Conservation (phyloP, 2,113 vertebrate genomes). For the Campylomormyrus numenius region DNA sequence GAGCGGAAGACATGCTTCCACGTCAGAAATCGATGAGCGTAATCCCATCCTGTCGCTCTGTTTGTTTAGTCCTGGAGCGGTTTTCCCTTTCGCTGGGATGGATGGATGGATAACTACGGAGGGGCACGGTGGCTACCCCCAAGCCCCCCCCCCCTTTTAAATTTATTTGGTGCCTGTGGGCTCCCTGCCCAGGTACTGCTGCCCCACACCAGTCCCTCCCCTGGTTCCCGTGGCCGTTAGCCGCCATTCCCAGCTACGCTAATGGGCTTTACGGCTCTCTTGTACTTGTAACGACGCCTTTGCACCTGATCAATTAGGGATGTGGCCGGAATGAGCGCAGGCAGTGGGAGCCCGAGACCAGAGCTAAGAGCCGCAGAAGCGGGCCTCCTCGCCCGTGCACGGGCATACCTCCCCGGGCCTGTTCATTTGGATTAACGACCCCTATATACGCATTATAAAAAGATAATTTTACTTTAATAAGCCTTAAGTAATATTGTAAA, state of each 20-base stretch:
- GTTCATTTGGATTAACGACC: background rate
- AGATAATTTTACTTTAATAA: slow-evolving; percentile 7
- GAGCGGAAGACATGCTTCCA: background rate
- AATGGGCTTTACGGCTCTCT: background rate
- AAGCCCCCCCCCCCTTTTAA: background rate
- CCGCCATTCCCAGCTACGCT: background rate
- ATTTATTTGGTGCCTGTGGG: background rate
- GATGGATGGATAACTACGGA: background rate
- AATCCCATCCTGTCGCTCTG: background rate
- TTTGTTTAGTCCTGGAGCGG: background rate
- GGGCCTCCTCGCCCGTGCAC: background rate
- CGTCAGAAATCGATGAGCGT: background rate
- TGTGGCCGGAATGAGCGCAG: background rate
- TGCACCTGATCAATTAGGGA: background rate
- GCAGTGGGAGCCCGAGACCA: background rate
- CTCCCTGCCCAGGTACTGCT: background rate
- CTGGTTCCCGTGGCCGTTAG: background rate
- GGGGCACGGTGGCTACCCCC: background rate
- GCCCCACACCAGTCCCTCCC: background rate
- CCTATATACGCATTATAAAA: background rate
- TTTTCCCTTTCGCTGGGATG: background rate
- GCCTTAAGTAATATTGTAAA: slow-evolving; percentile 13
- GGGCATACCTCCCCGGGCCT: background rate
- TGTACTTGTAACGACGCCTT: background rate
- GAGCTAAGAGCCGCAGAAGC: background rate